Evolutionary conservation across 2,888 invertebrate species (phyloP).

Genomic region (Capitulum mitella): DNA sequence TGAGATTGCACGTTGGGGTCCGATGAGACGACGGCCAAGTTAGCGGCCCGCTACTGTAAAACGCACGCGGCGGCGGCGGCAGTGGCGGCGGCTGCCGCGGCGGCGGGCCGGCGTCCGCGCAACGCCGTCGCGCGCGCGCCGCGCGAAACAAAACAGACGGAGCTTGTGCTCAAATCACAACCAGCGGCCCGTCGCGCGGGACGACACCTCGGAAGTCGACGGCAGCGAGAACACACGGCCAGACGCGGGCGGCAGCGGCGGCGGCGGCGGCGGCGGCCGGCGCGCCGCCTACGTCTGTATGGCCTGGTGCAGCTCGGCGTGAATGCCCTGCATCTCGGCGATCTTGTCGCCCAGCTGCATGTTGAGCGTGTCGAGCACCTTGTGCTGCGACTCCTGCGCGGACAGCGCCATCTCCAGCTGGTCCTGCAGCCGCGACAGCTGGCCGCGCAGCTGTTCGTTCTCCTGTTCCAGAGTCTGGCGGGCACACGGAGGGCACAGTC

Average conservation of each 20-base stretch:
- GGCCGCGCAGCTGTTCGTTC: conserved; percentile 35
- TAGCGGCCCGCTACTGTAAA: background rate
- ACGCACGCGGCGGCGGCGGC: background rate
- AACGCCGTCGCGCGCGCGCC: background rate
- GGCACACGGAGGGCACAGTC: too few species aligned
- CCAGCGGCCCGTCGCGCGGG: background rate
- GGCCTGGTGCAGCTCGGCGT: conserved; percentile 74
- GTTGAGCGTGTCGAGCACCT: conserved; percentile 70
- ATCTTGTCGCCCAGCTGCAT: conserved; percentile 72
- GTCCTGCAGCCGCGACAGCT: conserved; percentile 52
- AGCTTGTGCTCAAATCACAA: conserved; percentile 10
- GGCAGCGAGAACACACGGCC: background rate
- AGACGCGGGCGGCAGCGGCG: background rate
- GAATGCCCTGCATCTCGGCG: conserved; percentile 70
- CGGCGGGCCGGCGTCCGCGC: background rate
- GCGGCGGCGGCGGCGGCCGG: conserved; percentile 27
- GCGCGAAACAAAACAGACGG: background rate
- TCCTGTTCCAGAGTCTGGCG: conserved; percentile 32
- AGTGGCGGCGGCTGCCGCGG: background rate
- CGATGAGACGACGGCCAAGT: too few species aligned
- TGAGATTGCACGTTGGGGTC: background rate
- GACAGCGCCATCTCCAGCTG: conserved; percentile 70
- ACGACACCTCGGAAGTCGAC: background rate
- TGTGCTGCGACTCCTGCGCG: conserved; percentile 72
- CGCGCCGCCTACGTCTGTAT: conserved; percentile 55